A percentile compares a stretch with the other conserved stretches of the same genome.
Conservation (phyloP, 2,888 invertebrate genomes). For the Pasiphila rectangulata region DNA sequence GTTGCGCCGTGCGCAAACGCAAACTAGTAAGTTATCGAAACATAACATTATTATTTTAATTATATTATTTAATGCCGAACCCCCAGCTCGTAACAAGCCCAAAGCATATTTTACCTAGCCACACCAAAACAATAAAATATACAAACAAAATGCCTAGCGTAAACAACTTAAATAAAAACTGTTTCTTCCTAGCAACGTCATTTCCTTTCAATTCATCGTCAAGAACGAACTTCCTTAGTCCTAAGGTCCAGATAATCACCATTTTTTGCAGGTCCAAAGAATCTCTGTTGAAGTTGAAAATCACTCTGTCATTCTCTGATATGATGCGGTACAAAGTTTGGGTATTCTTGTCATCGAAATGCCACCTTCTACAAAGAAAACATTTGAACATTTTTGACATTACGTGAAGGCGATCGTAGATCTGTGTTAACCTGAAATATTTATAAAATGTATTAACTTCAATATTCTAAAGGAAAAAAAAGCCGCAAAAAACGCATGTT, state of each 20-base stretch:
- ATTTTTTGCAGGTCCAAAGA: not conserved
- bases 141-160: not conserved
- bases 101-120: not conserved
- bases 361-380: not conserved
- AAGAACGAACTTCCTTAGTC: not conserved
- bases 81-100: too few species aligned
- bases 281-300: not conserved
- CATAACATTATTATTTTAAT: too few species aligned
- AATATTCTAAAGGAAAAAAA: too few species aligned
- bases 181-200: not conserved
- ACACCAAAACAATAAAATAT: not conserved
- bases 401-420: not conserved
- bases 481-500: too few species aligned
- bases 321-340: not conserved
- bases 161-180: not conserved
- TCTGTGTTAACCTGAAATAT: not conserved
- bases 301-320: not conserved
- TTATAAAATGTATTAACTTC: too few species aligned
- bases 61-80: too few species aligned
- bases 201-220: not conserved
- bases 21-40: too few species aligned
- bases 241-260: not conserved
- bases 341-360: not conserved
- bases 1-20: too few species aligned
- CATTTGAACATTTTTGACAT: not conserved